Base-by-base conservation (phyloP, 1,140 invertebrate species). In the Antheraea mylitta region DNA sequence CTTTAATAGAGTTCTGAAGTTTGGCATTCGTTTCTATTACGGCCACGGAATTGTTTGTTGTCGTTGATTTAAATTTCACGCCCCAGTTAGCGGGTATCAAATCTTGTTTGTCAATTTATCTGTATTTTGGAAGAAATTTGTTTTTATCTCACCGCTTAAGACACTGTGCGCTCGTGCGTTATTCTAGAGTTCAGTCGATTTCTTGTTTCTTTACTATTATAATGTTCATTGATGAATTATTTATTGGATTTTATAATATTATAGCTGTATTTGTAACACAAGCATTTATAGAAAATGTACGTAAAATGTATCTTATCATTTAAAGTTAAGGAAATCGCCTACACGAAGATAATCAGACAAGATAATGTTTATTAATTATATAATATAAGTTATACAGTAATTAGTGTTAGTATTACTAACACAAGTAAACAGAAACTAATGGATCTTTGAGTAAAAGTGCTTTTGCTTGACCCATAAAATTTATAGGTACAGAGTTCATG, bases 1-100 rank as follows among this genome's bases (percentile, higher is more conserved):
- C 69, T 84, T 88, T 88, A 90, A 90, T 87, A 82, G 82, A 90
- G 80, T 85, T 86, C 72, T 78, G 73, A 87, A 87, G 82, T 86
- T 85, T 79, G 77, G 72, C 79, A 82, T 86, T 87, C 81, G 77
- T 87, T 88, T 88, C 84, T 86, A 87, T 83, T 84, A 87, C 83
- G 73, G 80, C 71, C 72, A 72, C 72, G 72, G 77, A 77, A 83
- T 86, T 82, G 81, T 88, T 88, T 86, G 86, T 81, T 83, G 78
- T 86, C 77, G 82, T 86, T 84, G 79, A 86, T 87, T 87, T 85
- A 83, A 86, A 87, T 86, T 87, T 85, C 76, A 81, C 76, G 83
- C 81, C 74, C 80, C 75, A 82, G 83, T 85, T 84, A 76, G 66
- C 73, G 66, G 73, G 69, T 80, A 82, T 86, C 77, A 80, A 81